Base-by-base conservation (phyloP, 2,113 vertebrate species). In the Seriola dumerili region DNA sequence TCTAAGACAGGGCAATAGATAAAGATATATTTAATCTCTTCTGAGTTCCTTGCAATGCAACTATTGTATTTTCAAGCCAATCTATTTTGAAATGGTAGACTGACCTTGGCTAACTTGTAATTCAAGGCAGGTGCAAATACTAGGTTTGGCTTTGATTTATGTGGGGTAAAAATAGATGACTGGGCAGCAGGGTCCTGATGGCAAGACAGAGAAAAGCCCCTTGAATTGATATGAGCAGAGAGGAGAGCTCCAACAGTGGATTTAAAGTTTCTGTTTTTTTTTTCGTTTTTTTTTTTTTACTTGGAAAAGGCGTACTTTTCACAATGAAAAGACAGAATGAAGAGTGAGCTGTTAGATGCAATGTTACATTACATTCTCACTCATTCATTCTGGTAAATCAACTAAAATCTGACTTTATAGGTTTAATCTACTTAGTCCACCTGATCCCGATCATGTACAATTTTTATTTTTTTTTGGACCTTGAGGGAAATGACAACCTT, bases 71-170 rank as follows among this genome's bases (percentile, higher is more conserved):
- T 64, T 42, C 11, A 63, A 38, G 21, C 69, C n/a, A 10, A 8
- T 44, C 12, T 16, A 1, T 34, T 23, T 73, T 73, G 34, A 25
- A 66, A 54, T 16, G 16, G 8, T 25, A 25, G 3, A 10, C 29
- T 64, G 54, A 76, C 62, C 72, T 44, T 71, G 75, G 48, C 50
- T 32, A 19, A 64, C 9, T 42, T 71, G 16, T 61, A 23, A 75
- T 34, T 52, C 14, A 62, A 42, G 59, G 10, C 63, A 69, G 8
- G 9, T 34, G 9, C 4, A 10, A 46, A 58, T 32, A 32, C 32
- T 48, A 38, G 13, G 6, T 19, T 32, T 14, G 32, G 19, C 48
- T 65, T 32, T 77, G 80, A 79, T 73, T 77, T 72, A 62, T 70
- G 77, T 40, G 57, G 64, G 23, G 11, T 62, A 59, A 63, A 59